Conservation (phyloP, 2,888 invertebrate genomes). For the Patella pellucida region DNA sequence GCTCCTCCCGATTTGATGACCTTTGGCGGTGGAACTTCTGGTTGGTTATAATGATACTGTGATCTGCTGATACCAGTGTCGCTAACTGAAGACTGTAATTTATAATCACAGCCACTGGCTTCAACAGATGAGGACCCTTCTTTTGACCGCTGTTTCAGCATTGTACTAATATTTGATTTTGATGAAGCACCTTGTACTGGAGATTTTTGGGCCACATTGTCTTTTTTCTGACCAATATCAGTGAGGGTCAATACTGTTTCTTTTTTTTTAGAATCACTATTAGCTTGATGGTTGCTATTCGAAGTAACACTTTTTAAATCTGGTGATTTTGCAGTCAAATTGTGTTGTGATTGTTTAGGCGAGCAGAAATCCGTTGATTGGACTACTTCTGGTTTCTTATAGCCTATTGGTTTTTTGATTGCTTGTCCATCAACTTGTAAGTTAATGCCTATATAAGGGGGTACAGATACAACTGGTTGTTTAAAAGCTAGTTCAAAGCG, state of each 20-base stretch:
- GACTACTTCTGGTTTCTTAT: conserved; percentile 1
- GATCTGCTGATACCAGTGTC: conserved; percentile 10
- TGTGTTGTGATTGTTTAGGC: background rate
- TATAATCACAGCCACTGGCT: conserved; percentile 8
- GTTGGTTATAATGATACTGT: conserved; percentile 15
- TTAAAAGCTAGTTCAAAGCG: conserved; percentile 70
- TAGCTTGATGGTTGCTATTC: background rate
- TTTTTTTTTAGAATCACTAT: background rate
- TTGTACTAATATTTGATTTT: background rate
- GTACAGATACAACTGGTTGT: conserved; percentile 66
- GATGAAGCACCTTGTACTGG: background rate
- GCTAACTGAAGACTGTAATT: background rate
- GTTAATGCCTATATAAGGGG: conserved; percentile 70
- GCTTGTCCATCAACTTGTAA: conserved; percentile 63
- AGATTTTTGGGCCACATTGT: conserved; percentile 12
- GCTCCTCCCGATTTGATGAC: background rate
- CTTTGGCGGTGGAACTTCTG: background rate
- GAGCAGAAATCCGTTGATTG: conserved; percentile 14
- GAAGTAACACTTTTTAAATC: conserved; percentile 15
- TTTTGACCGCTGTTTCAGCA: conserved; percentile 4
- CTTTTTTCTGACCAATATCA: conserved; percentile 1
- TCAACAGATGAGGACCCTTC: background rate
- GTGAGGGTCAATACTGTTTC: conserved; percentile 8
- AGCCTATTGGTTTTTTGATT: conserved; percentile 44
- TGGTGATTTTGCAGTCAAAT: background rate